A percentile compares a stretch with the other conserved stretches of the same genome.
These are phyloP conservation scores for Podarcis raffonei DNA, from an alignment of 2,113 vertebrate genomes.

Conservation along the genomic window DNA sequence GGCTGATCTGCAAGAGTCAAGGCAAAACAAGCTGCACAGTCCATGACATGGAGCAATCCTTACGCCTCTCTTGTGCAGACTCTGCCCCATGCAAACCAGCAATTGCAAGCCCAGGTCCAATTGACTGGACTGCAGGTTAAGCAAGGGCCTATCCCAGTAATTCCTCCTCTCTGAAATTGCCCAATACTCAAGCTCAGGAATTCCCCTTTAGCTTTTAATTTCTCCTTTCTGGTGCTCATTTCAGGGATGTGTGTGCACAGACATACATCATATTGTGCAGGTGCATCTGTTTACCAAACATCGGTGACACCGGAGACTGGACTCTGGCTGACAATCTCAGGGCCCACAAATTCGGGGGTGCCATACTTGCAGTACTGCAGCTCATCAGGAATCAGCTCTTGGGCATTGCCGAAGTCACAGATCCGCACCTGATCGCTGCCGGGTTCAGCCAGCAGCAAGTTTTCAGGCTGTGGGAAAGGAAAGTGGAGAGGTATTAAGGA, in stretches of 20 bases:
- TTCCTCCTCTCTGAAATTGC: background rate
- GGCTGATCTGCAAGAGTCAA: background rate
- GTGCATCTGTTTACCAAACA: slow-evolving; percentile 83
- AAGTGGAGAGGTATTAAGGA: background rate
- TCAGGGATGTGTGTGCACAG: background rate
- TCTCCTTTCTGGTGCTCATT: background rate
- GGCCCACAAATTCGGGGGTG: slow-evolving; percentile 94
- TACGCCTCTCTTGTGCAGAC: background rate
- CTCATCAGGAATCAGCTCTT: slow-evolving; percentile 83
- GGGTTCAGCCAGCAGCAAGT: slow-evolving; percentile 89
- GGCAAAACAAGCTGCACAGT: background rate
- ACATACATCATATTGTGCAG: background rate
- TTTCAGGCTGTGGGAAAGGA: slow-evolving; percentile 84
- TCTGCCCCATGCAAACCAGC: background rate
- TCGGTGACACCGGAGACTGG: slow-evolving; percentile 92
- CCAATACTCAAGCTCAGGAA: background rate
- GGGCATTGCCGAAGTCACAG: slow-evolving; percentile 93
- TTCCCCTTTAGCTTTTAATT: background rate
- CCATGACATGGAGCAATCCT: background rate
- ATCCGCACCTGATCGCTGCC: slow-evolving; percentile 89
- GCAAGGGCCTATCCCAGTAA: background rate
- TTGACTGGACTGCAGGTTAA: background rate
- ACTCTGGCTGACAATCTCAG: slow-evolving; percentile 95
- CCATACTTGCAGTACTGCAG: slow-evolving; percentile 94
- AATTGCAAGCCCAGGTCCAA: background rate